Conservation (phyloP, 2,113 vertebrate genomes). For the Pangasianodon hypophthalmus region DNA sequence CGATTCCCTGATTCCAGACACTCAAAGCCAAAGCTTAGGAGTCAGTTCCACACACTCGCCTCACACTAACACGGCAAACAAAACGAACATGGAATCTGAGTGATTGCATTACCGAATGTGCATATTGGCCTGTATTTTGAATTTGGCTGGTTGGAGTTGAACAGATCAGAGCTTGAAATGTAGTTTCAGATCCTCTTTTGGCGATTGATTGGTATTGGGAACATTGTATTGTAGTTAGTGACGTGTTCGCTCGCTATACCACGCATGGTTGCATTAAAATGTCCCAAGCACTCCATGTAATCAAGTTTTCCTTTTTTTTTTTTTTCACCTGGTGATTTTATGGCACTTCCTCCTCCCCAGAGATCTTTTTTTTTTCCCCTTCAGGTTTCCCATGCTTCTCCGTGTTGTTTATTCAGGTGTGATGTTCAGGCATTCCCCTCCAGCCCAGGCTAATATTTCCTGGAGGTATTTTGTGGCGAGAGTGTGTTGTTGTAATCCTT, state of each 20-base stretch:
- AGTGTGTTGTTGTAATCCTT: conserved; percentile 51
- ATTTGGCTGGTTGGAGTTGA: neutral
- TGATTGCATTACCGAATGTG: neutral
- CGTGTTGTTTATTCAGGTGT: conserved; percentile 58
- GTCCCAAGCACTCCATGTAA: neutral
- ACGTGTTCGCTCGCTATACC: neutral
- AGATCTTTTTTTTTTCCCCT: neutral
- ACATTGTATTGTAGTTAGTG: neutral
- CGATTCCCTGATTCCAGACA: neutral
- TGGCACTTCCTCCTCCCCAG: neutral
- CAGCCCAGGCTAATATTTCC: conserved; percentile 35
- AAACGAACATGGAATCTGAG: neutral
- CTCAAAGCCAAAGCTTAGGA: neutral
- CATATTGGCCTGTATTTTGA: neutral
- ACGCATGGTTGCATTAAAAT: neutral
- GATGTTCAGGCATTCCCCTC: conserved; percentile 10
- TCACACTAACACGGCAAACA: neutral
- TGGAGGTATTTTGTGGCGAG: neutral
- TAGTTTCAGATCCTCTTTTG: neutral
- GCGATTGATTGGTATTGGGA: neutral
- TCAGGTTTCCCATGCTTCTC: neutral
- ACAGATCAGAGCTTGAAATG: neutral
- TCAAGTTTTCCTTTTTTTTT: neutral
- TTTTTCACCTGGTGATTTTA: neutral
- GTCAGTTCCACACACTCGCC: neutral